A percentile compares a stretch with the other conserved stretches of the same genome.
These are phyloP conservation scores for Leptosomus discolor DNA, from an alignment of 2,113 vertebrate species.

Conservation along the genomic window DNA sequence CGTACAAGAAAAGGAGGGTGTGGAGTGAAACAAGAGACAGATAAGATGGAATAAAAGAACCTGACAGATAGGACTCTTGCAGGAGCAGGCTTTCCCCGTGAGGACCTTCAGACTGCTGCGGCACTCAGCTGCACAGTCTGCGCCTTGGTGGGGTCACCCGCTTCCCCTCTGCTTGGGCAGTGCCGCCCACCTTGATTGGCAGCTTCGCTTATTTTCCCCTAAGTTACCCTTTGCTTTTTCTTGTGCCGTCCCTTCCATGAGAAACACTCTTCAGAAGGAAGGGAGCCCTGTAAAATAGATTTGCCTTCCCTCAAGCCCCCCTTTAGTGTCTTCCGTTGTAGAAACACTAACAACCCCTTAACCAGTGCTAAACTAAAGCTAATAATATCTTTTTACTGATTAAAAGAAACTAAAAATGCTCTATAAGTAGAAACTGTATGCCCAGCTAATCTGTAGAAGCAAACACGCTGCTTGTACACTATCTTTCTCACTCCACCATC, in stretches of 20 bases:
- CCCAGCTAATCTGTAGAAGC: not conserved
- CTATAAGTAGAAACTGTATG: not conserved
- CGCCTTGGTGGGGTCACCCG: not conserved
- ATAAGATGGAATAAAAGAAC: slow-evolving; percentile 13
- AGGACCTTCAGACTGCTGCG: not conserved
- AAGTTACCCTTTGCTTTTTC: not conserved
- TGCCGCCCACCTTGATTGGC: fast-evolving
- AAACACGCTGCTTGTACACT: not conserved
- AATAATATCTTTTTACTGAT: not conserved
- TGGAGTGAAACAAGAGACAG: slow-evolving; percentile 8
- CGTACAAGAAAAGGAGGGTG: not conserved
- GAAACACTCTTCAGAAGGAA: not conserved
- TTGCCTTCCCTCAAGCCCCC: not conserved
- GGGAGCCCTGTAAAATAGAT: not conserved
- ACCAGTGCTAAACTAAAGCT: not conserved
- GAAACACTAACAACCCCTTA: not conserved
- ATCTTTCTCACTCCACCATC: not conserved
- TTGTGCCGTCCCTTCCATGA: not conserved
- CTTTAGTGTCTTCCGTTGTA: not conserved
- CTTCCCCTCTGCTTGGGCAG: not conserved
- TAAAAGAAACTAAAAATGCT: not conserved
- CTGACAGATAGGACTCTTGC: not conserved
- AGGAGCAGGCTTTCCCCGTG: not conserved
- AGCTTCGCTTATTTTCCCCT: not conserved
- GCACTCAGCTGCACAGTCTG: fast-evolving